Percentiles rank a stretch among this genome's conserved stretches.
These are phyloP conservation scores for Numida meleagris DNA, from an alignment of 2,113 vertebrate species.

Conservation along the genomic window DNA sequence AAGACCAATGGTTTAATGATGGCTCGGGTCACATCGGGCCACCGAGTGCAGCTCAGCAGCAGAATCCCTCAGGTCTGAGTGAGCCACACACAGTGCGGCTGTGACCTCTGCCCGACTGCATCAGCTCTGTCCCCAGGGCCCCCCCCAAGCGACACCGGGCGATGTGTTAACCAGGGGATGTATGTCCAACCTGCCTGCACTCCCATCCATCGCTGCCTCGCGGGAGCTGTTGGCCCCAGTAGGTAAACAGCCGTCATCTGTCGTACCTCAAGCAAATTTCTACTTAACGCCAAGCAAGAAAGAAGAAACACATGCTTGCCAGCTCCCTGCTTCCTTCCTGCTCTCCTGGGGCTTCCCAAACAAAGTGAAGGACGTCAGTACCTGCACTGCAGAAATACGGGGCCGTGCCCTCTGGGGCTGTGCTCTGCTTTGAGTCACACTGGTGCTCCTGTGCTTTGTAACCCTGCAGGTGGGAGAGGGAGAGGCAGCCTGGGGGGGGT, in stretches of 20 bases:
- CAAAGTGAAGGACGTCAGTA: background rate
- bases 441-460: background rate
- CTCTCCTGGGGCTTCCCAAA: background rate
- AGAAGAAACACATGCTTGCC: background rate
- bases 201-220: background rate
- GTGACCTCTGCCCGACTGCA: no score
- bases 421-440: background rate
- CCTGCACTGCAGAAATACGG: background rate
- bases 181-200: background rate
- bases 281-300: background rate
- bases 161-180: background rate
- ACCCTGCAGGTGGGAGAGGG: background rate
- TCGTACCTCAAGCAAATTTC: background rate
- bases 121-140: background rate
- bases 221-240: background rate
- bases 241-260: background rate
- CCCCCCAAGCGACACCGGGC: background rate
- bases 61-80: background rate
- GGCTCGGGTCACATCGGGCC: background rate
- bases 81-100: background rate
- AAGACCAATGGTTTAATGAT: background rate
- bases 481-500: background rate
- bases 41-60: background rate
- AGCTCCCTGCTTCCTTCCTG: background rate
- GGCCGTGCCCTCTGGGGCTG: background rate